Conservation (phyloP, 2,797 vertebrate species). For the Miichthys miiuy region DNA sequence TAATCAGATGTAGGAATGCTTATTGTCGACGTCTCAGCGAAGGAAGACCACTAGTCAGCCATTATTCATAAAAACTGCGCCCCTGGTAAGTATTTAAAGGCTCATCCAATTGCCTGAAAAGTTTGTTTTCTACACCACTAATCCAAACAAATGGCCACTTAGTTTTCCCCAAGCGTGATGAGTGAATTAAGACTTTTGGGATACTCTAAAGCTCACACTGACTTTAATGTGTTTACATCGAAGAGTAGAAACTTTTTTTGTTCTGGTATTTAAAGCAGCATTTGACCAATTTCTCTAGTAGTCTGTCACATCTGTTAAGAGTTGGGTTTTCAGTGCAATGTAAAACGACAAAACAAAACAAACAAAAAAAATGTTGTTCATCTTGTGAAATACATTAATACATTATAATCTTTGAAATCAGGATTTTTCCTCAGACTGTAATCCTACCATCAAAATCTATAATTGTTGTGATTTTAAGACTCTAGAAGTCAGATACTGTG, state of each 20-base stretch:
- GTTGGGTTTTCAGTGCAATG: no score
- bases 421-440: no score
- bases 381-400: no score
- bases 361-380: no score
- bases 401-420: no score
- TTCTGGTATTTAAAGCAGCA: conserved; percentile 1
- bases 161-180: not conserved
- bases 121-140: conserved; percentile 6
- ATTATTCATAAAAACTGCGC: conserved; percentile 4
- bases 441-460: no score
- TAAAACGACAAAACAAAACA: no score
- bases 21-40: not conserved
- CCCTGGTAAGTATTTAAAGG: not conserved
- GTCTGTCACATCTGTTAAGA: no score
- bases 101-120: not conserved
- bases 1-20: conserved; percentile 1
- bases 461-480: no score
- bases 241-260: not conserved
- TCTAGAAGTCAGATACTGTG: no score
- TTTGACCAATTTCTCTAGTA: no score
- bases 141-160: conserved; percentile 9
- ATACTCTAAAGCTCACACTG: not conserved
- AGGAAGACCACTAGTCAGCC: not conserved
- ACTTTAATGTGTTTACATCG: not conserved
- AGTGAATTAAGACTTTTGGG: not conserved